phyloP scores from a whole-genome alignment of 2,888 invertebrate species.

The Drosophila histrio region DNA sequence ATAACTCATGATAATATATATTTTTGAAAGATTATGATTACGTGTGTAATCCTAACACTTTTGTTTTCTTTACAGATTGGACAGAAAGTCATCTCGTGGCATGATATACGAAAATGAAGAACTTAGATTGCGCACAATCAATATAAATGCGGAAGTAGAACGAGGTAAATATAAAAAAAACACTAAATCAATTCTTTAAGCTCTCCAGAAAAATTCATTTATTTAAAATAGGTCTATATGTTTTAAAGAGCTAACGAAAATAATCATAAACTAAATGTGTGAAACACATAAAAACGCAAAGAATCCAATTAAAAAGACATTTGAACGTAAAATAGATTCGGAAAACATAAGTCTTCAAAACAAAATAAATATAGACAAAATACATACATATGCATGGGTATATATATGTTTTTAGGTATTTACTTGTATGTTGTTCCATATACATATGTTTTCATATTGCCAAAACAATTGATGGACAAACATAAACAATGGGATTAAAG shows the following conservation, averaged over 20 bases:
- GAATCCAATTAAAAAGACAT: slow-evolving; percentile 71
- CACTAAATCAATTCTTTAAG: background rate
- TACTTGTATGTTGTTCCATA: background rate
- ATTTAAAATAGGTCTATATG: background rate
- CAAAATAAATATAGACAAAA: slow-evolving; percentile 25
- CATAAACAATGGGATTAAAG: slow-evolving; percentile 61
- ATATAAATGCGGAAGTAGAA: slow-evolving; percentile 96
- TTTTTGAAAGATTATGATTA: background rate
- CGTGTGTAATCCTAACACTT: background rate
- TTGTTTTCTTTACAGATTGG: slow-evolving; percentile 87
- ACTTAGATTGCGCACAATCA: slow-evolving; percentile 93
- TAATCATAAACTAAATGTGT: slow-evolving; percentile 44
- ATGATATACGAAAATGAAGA: slow-evolving; percentile 98
- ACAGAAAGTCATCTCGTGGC: slow-evolving; percentile 95
- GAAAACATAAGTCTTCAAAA: slow-evolving; percentile 24
- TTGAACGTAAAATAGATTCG: slow-evolving; percentile 34
- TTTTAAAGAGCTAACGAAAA: slow-evolving; percentile 39
- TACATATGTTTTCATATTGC: slow-evolving; percentile 51
- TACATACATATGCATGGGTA: background rate
- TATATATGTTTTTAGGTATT: slow-evolving; percentile 2
- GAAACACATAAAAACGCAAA: slow-evolving; percentile 33
- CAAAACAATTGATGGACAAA: slow-evolving; percentile 54
- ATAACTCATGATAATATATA: background rate
- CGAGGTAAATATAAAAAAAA: slow-evolving; percentile 86
- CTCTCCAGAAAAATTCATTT: background rate